Base-by-base conservation (phyloP, 2,113 vertebrate species). In the Chiloscyllium plagiosum region DNA sequence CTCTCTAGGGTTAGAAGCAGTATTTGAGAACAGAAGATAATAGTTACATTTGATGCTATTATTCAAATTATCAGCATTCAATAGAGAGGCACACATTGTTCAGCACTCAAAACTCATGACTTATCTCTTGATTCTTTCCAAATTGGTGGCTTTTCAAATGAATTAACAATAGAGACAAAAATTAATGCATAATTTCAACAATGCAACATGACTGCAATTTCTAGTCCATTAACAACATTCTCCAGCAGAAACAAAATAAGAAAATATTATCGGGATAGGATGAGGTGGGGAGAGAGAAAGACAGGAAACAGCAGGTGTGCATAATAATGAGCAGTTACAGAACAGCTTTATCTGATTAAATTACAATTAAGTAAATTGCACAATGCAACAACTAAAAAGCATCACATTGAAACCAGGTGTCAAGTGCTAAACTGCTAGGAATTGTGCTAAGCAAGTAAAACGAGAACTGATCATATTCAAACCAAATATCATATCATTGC, bases 271-370 rank as follows among this genome's bases (percentile, higher is more conserved):
- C 2, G 86, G 24, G 86, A 56, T 89, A 56, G 86, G 26, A 65
- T 92, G 93, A 94, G 66, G 19, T 42, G 7, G 65, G 22, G 65
- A 70, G 42, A 94, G 5, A 70, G 37, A 69, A 70, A 70, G 93
- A 70, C n/a, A 70, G 24, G 37, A 70, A 70, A 47, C 66, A 94
- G 37, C 66, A 94, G 93, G 68, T 94, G 68, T 33, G 65, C n/a
- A 70, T 94, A 70, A 50, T 94, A 94, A 70, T 94, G 66, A 94
- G 37, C 65, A 70, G 90, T 42, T 66, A 94, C 68, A 69, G 70
- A 70, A 94, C 93, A 94, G 37, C 93, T 29, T 70, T 94, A 66
- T 42, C 10, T 94, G 93, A 69, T 94, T 94, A 94, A 94, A 94
- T 70, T 94, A 22, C 37, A 94, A 47, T 94, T 70, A 70, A 94